Evolutionary conservation across 2,888 invertebrate species (phyloP).

Genomic region (Dorcus hopei): DNA sequence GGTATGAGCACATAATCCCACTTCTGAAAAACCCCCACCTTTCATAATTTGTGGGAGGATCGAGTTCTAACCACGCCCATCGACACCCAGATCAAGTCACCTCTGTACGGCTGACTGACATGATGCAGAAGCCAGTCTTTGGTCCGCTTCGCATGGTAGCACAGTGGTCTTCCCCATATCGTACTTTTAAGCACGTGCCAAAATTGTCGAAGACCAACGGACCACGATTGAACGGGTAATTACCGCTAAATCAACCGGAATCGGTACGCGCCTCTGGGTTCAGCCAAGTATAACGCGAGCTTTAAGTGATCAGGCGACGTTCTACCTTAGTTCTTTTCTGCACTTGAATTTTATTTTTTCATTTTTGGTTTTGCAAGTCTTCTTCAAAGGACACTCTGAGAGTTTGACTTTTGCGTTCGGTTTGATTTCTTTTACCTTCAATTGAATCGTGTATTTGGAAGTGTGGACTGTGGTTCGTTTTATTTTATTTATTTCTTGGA

Average conservation of each 20-base stretch:
- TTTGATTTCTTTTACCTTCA: too few relatives aligned
- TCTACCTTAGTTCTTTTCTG: neutral
- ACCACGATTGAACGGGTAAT: conserved; percentile 45
- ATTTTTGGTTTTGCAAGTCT: too few relatives aligned
- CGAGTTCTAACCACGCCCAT: conserved; percentile 22
- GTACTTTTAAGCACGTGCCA: conserved; percentile 43
- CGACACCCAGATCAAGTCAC: conserved; percentile 47
- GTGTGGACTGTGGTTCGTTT: too few relatives aligned
- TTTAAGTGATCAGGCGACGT: conserved; percentile 27
- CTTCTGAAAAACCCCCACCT: conserved; percentile 22
- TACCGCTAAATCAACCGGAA: conserved; percentile 46
- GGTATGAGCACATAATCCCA: conserved; percentile 20
- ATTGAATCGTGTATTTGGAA: too few relatives aligned
- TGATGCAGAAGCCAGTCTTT: conserved; percentile 46
- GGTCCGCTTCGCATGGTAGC: conserved; percentile 47
- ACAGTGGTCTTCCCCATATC: conserved; percentile 38
- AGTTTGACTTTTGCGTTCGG: too few relatives aligned
- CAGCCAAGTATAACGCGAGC: conserved; percentile 35
- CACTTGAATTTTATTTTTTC: too few relatives aligned
- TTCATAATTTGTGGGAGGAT: conserved; percentile 19
- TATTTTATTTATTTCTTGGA: too few relatives aligned
- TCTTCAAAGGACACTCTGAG: too few relatives aligned
- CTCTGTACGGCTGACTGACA: conserved; percentile 49
- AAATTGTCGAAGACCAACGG: conserved; percentile 39
- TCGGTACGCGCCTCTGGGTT: conserved; percentile 41